Evolutionary conservation across 2,113 vertebrate species (phyloP), one percentile per base, ranked within the genome.

Genomic region (Dissostichus mawsoni): DNA sequence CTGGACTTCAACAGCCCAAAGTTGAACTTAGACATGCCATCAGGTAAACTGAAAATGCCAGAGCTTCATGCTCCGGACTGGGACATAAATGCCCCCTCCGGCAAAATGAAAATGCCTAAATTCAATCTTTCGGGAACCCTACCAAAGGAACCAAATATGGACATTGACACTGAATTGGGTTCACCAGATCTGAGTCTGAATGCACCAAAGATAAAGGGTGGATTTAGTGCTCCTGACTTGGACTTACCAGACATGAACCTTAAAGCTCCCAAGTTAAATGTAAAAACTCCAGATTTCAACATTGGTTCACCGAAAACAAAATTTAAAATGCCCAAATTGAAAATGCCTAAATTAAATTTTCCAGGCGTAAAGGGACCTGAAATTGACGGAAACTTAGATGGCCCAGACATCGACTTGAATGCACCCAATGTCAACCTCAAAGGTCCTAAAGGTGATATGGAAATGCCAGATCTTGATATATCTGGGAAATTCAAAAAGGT

Each of bases 181-280:
- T 51, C 70, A 62, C 70, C 70, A 41, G 57, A 73, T 62, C 8
- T 61, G 1, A 73, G 16, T 62, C 4, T 94, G 0, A 90, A 90
- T 73, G 76, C 71, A 18, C 87, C 92, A 36, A 82, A 88, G 44
- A 29, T 93, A 7, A 92, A 90, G 16, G 89, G 89, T 33, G 90
- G 78, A 29, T 13, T 93, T 59, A 50, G 79, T 57, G 58, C 56
- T 1, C 89, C 84, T 72, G 78, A 92, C 2, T 17, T 76, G 58
- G 51, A 90, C 48, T 51, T 89, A 10, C 83, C 67, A 29, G 50
- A 83, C 2, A 36, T 83, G 33, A 58, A 89, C 13, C 14, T 90
- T 1, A 85, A 87, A 50, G 18, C 69, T 3, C 93, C 90, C 0
- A 83, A 90, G 2, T 13, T 92, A 8, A 50, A 93, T 5, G 0